Conservation (phyloP, 2,888 invertebrate species). For the Trypoxylon attenuatum region DNA sequence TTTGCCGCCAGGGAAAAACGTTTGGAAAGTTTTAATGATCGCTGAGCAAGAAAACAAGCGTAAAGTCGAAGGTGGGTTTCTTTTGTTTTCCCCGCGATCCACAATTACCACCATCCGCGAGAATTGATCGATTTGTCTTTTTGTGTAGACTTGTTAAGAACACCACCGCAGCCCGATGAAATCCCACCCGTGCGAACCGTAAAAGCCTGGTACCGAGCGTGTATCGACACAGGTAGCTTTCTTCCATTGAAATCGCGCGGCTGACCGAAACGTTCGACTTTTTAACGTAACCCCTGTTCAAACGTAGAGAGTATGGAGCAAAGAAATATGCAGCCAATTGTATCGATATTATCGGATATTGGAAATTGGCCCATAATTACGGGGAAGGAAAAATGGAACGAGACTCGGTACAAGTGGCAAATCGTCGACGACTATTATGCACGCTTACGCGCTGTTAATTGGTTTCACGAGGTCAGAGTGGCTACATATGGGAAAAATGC, state of each 20-base stretch:
- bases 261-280: too few relatives aligned
- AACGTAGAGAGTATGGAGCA: conserved; percentile 75
- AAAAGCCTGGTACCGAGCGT: conserved; percentile 44
- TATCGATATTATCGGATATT: conserved; percentile 73
- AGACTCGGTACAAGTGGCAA: conserved; percentile 34
- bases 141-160: conserved; percentile 6
- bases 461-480: background rate
- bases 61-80: conserved; percentile 10
- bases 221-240: conserved; percentile 39
- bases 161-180: conserved; percentile 9
- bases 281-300: too few relatives aligned
- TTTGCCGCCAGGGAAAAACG: conserved; percentile 1
- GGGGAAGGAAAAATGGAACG: conserved; percentile 23
- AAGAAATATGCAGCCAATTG: conserved; percentile 79
- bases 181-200: conserved; percentile 32
- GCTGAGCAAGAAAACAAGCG: conserved; percentile 1
- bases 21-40: background rate
- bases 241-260: background rate
- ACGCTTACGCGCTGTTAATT: conserved; percentile 22
- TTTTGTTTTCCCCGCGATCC: background rate
- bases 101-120: background rate
- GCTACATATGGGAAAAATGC: background rate
- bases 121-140: background rate
- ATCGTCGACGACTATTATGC: conserved; percentile 39
- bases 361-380: conserved; percentile 51